Evolutionary conservation across 2,888 invertebrate genomes (phyloP), one percentile per base, ranked within the genome.

Genomic region (Dasypogon diadema): DNA sequence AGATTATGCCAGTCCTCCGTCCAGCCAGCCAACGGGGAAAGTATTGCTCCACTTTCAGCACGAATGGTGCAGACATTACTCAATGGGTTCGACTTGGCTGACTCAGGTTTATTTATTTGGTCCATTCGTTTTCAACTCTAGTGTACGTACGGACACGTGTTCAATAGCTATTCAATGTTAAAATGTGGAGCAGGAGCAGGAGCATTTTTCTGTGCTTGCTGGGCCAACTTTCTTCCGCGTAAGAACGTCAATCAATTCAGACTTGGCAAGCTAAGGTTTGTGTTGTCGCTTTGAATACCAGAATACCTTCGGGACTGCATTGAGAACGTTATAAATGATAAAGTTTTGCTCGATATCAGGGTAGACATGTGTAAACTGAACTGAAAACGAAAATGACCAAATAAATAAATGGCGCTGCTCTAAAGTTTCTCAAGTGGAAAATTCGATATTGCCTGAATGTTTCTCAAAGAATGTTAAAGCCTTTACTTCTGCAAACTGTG

Each of bases 1-100:
- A 60, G 60, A 60, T 60, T 60, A 30, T 16, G 42, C 6, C 6
- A 3, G 6, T 18, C 1, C n/a, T n/a, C n/a, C n/a, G n/a, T n/a
- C n/a, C n/a, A n/a, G n/a, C n/a, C 16, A 21, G 16, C 60, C 60
- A 42, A 12, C 12, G 2, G 12, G n/a, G n/a, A 42, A 42, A 6
- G 42, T 42, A 42, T 30, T 30, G 12, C 42, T 12, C 42, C 60
- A 60, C 37, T 34, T 60, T 60, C 60, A 60, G 37, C 60, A 60
- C 60, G 37, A 60, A 60, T 60, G 60, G 34, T 18, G 16, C 37
- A 60, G 60, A 37, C 60, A 60, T 60, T 60, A 60, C 37, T 60
- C 60, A 60, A 37, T 12, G 60, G 37, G 37, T 34, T 60, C 60
- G 60, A 60, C 37, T 34, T 60, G 1, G 60, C 60, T 60, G 37